Evolutionary conservation across 2,888 invertebrate species (phyloP).

Genomic region (Nebria brevicollis): DNA sequence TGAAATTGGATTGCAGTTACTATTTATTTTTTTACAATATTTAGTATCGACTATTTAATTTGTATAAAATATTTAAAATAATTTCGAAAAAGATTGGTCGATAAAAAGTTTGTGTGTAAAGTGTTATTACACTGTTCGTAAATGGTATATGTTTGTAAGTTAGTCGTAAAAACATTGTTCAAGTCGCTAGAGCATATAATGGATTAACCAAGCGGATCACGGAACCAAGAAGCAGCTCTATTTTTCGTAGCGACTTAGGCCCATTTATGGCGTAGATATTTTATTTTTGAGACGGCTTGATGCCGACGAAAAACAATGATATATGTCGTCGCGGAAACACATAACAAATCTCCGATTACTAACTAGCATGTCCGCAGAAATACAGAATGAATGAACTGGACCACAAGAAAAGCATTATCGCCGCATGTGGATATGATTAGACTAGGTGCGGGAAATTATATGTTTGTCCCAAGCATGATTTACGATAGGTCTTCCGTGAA

Average conservation of each 20-base stretch:
- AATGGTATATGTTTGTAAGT: not conserved
- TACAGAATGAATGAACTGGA: not conserved
- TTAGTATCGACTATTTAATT: not conserved
- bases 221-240: constrained; percentile 34
- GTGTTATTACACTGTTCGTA: not conserved
- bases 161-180: not conserved
- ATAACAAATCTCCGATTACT: not conserved
- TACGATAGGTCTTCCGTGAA: constrained; percentile 34
- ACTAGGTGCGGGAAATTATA: constrained; percentile 39
- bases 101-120: too few species aligned
- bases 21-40: not conserved
- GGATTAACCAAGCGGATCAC: constrained; percentile 38
- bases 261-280: constrained; percentile 42
- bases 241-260: constrained; percentile 30
- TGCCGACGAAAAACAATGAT: constrained; percentile 42
- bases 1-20: not conserved
- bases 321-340: constrained; percentile 21
- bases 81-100: too few species aligned
- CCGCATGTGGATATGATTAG: constrained; percentile 28
- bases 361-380: constrained; percentile 5
- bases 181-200: constrained; percentile 23
- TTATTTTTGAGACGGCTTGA: constrained; percentile 43
- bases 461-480: constrained; percentile 35
- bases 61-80: not conserved
- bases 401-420: constrained; percentile 25